These are phyloP conservation scores for Elymnias hypermnestra DNA, from an alignment of 1,140 invertebrate genomes.

Conservation along the genomic window DNA sequence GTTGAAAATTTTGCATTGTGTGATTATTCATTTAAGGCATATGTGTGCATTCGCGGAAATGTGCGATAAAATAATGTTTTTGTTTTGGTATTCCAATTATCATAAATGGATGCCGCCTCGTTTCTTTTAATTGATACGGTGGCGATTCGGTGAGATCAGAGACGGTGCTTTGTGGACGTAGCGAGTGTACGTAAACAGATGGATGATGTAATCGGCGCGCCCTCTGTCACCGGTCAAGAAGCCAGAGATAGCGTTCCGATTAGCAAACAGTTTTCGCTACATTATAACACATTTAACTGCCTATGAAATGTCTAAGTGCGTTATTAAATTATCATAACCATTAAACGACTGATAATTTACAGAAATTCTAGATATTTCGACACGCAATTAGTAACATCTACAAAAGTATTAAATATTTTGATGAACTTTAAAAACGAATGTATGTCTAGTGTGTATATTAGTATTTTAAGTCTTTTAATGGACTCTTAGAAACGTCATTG, in stretches of 20 bases:
- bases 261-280: slow-evolving; percentile 4
- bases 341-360: not conserved
- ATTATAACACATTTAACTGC: not conserved
- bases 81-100: slow-evolving; percentile 13
- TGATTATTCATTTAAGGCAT: too few relatives aligned
- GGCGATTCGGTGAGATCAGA: slow-evolving; percentile 52
- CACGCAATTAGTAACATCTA: too few relatives aligned
- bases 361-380: too few relatives aligned
- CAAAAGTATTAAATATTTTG: too few relatives aligned
- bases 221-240: slow-evolving; percentile 50
- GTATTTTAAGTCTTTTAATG: too few relatives aligned
- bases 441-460: too few relatives aligned
- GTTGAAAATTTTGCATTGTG: too few relatives aligned
- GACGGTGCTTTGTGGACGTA: slow-evolving; percentile 38
- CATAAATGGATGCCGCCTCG: slow-evolving; percentile 25
- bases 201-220: slow-evolving; percentile 48
- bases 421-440: too few relatives aligned
- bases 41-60: slow-evolving; percentile 11
- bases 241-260: slow-evolving; percentile 28
- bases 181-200: slow-evolving; percentile 38
- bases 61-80: slow-evolving; percentile 12
- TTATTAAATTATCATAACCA: too few relatives aligned
- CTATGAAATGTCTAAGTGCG: too few relatives aligned
- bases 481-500: too few relatives aligned
- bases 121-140: slow-evolving; percentile 43